A percentile compares a stretch with the other conserved stretches of the same genome.
phyloP scores from a whole-genome alignment of 2,888 invertebrate genomes.

The Zygaena filipendulae region DNA sequence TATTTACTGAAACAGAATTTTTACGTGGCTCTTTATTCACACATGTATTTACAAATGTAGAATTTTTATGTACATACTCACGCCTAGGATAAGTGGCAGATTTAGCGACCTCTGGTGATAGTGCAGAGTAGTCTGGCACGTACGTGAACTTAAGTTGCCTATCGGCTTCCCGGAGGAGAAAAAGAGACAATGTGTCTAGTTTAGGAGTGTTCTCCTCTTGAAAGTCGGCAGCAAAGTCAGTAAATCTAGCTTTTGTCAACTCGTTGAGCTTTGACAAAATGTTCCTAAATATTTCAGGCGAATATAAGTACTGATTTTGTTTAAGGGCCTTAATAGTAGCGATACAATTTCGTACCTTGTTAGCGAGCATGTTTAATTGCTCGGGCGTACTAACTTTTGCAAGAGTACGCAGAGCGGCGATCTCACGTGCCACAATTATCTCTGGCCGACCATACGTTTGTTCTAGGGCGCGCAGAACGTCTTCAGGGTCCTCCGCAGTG shows the following conservation, averaged over 20 bases:
- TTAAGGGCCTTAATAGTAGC: not conserved
- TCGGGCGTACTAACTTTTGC: slow-evolving; percentile 2
- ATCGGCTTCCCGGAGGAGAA: slow-evolving; percentile 1
- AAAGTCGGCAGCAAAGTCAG: not conserved
- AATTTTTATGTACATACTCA: too few species aligned
- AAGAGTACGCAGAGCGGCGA: slow-evolving; percentile 1
- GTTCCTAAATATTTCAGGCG: slow-evolving; percentile 2
- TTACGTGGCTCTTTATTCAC: not conserved
- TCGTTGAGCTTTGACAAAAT: slow-evolving; percentile 4
- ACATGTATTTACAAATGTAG: not conserved
- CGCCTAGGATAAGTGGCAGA: too few species aligned
- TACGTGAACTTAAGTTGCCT: slow-evolving; percentile 2
- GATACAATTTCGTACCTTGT: slow-evolving; percentile 1
- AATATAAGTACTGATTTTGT: not conserved
- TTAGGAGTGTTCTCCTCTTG: too few species aligned
- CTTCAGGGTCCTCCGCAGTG: not conserved
- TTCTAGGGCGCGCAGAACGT: not conserved
- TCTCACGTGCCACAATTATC: slow-evolving; percentile 1
- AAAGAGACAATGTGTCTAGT: too few species aligned
- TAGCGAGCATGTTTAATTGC: not conserved
- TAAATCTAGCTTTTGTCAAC: slow-evolving; percentile 4
- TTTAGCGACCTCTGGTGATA: too few species aligned
- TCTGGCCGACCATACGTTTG: slow-evolving; percentile 1
- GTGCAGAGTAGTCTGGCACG: too few species aligned
- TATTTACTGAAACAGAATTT: not conserved